These are phyloP conservation scores for Acanthornis magna DNA, from an alignment of 2,797 vertebrate species.

Conservation along the genomic window DNA sequence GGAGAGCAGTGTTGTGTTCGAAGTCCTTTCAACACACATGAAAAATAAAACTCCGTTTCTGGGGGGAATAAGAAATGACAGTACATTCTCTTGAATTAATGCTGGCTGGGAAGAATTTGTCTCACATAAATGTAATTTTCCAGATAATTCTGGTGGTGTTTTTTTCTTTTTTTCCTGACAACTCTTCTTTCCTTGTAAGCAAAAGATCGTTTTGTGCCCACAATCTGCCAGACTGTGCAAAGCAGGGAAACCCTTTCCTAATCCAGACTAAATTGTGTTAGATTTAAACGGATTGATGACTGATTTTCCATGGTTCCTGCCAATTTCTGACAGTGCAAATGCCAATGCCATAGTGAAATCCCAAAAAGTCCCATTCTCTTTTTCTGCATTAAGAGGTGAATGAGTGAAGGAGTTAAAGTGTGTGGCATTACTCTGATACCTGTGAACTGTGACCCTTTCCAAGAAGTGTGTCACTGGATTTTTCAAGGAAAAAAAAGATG, in stretches of 20 bases:
- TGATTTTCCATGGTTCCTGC: background rate
- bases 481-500: too few relatives aligned
- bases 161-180: background rate
- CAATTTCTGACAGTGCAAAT: background rate
- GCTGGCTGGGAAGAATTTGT: background rate
- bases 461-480: too few relatives aligned
- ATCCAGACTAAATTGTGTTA: background rate
- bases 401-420: background rate
- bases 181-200: background rate
- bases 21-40: background rate
- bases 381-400: background rate
- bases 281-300: background rate
- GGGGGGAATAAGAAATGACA: background rate
- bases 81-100: background rate
- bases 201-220: background rate
- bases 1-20: background rate
- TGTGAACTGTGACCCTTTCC: background rate
- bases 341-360: background rate
- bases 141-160: background rate
- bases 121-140: slow-evolving; percentile 5
- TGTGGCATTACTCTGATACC: background rate
- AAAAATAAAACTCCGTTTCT: background rate
- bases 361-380: background rate
- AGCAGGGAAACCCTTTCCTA: background rate
- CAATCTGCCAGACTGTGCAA: background rate